Evolutionary conservation across 1,140 invertebrate genomes (phyloP).

Genomic region (Leptopilina boulardi): DNA sequence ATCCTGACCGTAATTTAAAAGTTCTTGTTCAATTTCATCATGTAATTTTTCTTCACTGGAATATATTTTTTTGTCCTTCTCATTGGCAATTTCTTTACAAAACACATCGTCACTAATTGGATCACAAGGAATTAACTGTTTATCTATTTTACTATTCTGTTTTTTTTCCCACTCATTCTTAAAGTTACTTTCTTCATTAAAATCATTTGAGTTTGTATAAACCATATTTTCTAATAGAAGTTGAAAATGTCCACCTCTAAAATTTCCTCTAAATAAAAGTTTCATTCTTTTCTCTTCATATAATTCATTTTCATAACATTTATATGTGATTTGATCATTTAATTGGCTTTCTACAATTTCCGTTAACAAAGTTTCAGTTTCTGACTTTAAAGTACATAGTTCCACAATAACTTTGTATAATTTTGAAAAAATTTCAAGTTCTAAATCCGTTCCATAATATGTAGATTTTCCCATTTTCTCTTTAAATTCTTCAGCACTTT

Average conservation of each 20-base stretch:
- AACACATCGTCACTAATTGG: too few species aligned
- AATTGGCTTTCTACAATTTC: neutral
- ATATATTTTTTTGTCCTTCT: too few species aligned
- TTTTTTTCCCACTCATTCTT: too few species aligned
- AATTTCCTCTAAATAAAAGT: neutral
- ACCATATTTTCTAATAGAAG: neutral
- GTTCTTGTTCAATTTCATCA: too few species aligned
- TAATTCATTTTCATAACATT: neutral
- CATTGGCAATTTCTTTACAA: too few species aligned
- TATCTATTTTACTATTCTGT: too few species aligned
- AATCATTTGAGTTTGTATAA: neutral
- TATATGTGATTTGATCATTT: neutral
- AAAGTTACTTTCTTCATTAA: too few species aligned
- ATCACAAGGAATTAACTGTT: too few species aligned
- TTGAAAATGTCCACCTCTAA: neutral
- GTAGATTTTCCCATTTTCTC: neutral
- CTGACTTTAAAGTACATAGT: neutral
- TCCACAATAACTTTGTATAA: neutral
- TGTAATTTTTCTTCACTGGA: too few species aligned
- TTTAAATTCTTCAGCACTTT: neutral
- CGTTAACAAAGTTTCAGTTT: neutral
- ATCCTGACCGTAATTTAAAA: too few species aligned
- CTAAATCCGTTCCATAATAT: slow-evolving; percentile 23
- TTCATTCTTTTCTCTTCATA: neutral
- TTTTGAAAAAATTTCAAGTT: slow-evolving; percentile 24